These are phyloP conservation scores for Luidia sarsii DNA, from an alignment of 53 echinoderm and acorn worm genomes.

Conservation along the genomic window DNA sequence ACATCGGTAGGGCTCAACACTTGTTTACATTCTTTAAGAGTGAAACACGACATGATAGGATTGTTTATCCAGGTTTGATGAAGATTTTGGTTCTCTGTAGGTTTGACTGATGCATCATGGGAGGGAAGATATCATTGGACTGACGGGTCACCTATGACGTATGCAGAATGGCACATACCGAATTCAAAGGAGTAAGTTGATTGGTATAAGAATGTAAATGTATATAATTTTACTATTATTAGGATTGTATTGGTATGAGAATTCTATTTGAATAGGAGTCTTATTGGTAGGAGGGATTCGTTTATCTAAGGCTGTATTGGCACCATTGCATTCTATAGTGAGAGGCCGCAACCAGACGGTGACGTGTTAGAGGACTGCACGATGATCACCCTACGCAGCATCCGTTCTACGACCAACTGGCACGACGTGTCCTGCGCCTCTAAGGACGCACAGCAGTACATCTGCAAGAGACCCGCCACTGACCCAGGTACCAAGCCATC, in stretches of 20 bases:
- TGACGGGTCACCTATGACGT: slow-evolving; percentile 68
- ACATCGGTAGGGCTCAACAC: slow-evolving; percentile 68
- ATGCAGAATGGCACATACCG: slow-evolving; percentile 74
- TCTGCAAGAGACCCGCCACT: slow-evolving; percentile 60
- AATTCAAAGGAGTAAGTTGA: no score
- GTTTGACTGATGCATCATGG: slow-evolving; percentile 49
- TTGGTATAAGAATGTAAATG: no score
- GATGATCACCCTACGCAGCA: slow-evolving; percentile 49
- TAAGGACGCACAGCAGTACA: slow-evolving; percentile 43
- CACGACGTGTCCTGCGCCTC: slow-evolving; percentile 74
- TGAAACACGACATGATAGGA: background rate
- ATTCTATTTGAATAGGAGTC: no score
- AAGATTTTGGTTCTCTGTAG: no score
- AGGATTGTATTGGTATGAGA: no score
- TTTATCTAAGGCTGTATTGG: no score
- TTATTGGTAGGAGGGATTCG: no score
- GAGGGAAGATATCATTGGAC: slow-evolving; percentile 72
- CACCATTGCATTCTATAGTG: no score
- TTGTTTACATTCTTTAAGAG: no score
- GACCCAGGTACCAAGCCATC: background rate
- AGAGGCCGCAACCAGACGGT: slow-evolving; percentile 65
- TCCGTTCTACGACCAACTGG: slow-evolving; percentile 71
- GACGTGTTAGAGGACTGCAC: slow-evolving; percentile 63
- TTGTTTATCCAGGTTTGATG: no score
- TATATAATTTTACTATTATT: no score